Conservation (phyloP, 2,888 invertebrate genomes). For the Cataglyphis livida region DNA sequence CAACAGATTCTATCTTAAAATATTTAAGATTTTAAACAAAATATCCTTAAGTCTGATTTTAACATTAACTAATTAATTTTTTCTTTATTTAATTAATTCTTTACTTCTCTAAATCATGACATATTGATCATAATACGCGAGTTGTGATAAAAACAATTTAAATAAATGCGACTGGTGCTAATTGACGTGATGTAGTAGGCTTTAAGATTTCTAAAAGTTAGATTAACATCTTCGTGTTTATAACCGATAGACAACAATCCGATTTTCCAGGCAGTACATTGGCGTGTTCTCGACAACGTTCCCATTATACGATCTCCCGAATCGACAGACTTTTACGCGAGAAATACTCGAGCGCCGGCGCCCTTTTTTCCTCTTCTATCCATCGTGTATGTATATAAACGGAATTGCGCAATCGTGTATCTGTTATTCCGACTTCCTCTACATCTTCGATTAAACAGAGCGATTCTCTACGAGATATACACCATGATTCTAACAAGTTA, state of each 20-base stretch:
- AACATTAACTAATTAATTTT: background rate
- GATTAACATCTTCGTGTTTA: conserved; percentile 8
- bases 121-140: background rate
- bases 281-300: conserved; percentile 31
- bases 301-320: conserved; percentile 39
- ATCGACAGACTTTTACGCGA: conserved; percentile 12
- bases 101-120: background rate
- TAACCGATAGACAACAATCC: conserved; percentile 2
- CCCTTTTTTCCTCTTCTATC: conserved; percentile 23
- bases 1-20: background rate
- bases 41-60: background rate
- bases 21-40: background rate
- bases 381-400: conserved; percentile 21
- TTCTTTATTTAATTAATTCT: background rate
- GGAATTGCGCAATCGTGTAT: conserved; percentile 42
- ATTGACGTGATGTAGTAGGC: background rate
- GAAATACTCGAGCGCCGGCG: conserved; percentile 11
- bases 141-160: background rate
- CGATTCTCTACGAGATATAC: background rate
- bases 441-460: conserved; percentile 18
- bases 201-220: background rate
- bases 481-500: background rate
- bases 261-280: conserved; percentile 21
- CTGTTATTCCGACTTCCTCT: conserved; percentile 25
- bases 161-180: background rate